Evolutionary conservation across 1,140 invertebrate genomes (phyloP).

Genomic region (Bombus superbus): DNA sequence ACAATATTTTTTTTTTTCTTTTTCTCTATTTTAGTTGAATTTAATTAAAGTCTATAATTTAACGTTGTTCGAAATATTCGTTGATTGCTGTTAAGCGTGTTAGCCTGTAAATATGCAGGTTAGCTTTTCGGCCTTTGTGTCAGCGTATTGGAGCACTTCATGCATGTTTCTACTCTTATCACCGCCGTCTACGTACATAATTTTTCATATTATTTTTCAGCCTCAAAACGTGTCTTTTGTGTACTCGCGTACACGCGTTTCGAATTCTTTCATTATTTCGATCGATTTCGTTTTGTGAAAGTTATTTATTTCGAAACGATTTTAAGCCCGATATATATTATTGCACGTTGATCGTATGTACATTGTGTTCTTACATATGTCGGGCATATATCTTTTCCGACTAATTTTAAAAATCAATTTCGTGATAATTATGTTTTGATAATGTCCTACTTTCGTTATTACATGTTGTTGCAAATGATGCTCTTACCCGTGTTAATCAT

Average conservation of each 20-base stretch:
- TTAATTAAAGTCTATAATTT: constrained; percentile 7
- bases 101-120: constrained; percentile 37
- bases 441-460: constrained; percentile 1
- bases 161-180: constrained; percentile 21
- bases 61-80: neutral
- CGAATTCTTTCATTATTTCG: neutral
- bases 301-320: constrained; percentile 4
- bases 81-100: neutral
- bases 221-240: neutral
- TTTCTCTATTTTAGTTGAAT: constrained; percentile 10
- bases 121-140: constrained; percentile 43
- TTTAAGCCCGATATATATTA: constrained; percentile 8
- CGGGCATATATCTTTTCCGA: neutral
- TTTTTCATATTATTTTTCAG: constrained; percentile 6
- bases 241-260: neutral
- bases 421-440: neutral
- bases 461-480: neutral
- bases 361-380: constrained; percentile 37
- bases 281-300: constrained; percentile 1
- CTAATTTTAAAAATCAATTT: constrained; percentile 15
- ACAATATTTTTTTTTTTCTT: neutral
- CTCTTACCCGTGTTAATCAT: constrained; percentile 12
- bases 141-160: constrained; percentile 24
- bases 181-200: neutral
- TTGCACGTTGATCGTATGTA: constrained; percentile 19